Evolutionary conservation across 2,888 invertebrate species (phyloP).

Genomic region (Muscina levida): DNA sequence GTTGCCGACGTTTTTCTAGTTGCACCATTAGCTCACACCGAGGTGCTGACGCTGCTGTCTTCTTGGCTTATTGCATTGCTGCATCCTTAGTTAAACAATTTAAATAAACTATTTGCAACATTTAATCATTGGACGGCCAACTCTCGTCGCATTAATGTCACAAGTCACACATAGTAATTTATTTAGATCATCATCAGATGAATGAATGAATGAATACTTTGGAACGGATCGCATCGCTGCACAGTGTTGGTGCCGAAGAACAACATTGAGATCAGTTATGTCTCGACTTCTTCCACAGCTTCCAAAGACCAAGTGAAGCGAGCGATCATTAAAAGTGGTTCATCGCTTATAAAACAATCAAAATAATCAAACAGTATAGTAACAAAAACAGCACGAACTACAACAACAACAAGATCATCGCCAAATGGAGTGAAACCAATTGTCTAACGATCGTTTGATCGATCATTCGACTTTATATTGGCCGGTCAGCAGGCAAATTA

Average conservation of each 20-base stretch:
- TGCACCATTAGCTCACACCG: background rate
- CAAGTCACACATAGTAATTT: slow-evolving; percentile 65
- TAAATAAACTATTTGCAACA: slow-evolving; percentile 62
- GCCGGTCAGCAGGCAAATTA: slow-evolving; percentile 55
- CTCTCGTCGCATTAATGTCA: slow-evolving; percentile 59
- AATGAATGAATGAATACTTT: background rate
- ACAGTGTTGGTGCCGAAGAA: slow-evolving; percentile 38
- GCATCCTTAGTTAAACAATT: slow-evolving; percentile 65
- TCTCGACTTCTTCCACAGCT: too few relatives aligned
- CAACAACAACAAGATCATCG: slow-evolving; percentile 3
- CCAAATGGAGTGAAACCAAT: slow-evolving; percentile 36
- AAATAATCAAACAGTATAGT: too few relatives aligned
- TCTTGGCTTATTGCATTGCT: background rate
- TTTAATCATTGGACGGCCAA: slow-evolving; percentile 49
- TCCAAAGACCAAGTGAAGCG: too few relatives aligned
- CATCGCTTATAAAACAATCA: slow-evolving; percentile 55
- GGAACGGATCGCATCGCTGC: background rate
- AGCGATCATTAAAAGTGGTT: slow-evolving; percentile 60
- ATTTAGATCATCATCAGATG: slow-evolving; percentile 61
- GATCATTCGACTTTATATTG: too few relatives aligned
- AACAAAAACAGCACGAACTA: too few relatives aligned
- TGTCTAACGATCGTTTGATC: slow-evolving; percentile 51
- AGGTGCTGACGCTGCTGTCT: background rate
- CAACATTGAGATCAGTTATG: slow-evolving; percentile 10
- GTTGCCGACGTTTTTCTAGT: slow-evolving; percentile 30